These are phyloP conservation scores for Metopia argyrocephala DNA, from an alignment of 2,888 invertebrate species.

Conservation along the genomic window DNA sequence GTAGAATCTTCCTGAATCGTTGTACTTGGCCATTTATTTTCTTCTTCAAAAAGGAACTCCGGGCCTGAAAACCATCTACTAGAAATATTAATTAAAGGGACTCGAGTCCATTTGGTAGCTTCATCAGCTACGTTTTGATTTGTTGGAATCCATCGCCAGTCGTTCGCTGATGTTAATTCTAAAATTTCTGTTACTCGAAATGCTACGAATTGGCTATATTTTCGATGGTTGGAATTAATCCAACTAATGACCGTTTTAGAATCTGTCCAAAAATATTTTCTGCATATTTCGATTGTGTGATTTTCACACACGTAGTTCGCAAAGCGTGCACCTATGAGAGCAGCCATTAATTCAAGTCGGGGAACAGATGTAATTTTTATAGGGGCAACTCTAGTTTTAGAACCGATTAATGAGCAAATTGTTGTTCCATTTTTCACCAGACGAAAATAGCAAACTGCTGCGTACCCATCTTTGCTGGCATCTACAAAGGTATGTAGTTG, in stretches of 20 bases:
- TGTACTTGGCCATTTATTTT: slow-evolving; percentile 1
- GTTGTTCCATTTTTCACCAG: slow-evolving; percentile 4
- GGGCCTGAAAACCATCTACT: slow-evolving; percentile 36
- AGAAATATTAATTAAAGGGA: neutral
- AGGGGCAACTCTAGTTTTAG: slow-evolving; percentile 29
- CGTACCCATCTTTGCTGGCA: slow-evolving; percentile 27
- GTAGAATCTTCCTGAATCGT: too few species aligned
- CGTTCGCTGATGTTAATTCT: slow-evolving; percentile 14
- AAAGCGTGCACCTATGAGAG: slow-evolving; percentile 18
- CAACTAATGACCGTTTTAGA: slow-evolving; percentile 34
- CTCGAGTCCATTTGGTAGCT: slow-evolving; percentile 21
- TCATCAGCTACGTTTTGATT: slow-evolving; percentile 49
- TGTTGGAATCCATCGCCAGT: slow-evolving; percentile 20
- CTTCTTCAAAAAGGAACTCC: slow-evolving; percentile 12
- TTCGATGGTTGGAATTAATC: slow-evolving; percentile 40
- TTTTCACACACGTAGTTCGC: slow-evolving; percentile 5
- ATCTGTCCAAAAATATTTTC: neutral
- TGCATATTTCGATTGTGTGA: neutral
- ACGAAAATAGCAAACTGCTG: slow-evolving; percentile 19
- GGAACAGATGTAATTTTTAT: slow-evolving; percentile 40
- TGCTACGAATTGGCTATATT: slow-evolving; percentile 25
- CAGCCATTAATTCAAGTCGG: slow-evolving; percentile 24
- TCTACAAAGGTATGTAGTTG: slow-evolving; percentile 34
- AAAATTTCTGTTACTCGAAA: slow-evolving; percentile 35
- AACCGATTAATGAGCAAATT: slow-evolving; percentile 21